phyloP scores from a whole-genome alignment of 2,888 invertebrate genomes.

The Drosophila heteroneura region DNA sequence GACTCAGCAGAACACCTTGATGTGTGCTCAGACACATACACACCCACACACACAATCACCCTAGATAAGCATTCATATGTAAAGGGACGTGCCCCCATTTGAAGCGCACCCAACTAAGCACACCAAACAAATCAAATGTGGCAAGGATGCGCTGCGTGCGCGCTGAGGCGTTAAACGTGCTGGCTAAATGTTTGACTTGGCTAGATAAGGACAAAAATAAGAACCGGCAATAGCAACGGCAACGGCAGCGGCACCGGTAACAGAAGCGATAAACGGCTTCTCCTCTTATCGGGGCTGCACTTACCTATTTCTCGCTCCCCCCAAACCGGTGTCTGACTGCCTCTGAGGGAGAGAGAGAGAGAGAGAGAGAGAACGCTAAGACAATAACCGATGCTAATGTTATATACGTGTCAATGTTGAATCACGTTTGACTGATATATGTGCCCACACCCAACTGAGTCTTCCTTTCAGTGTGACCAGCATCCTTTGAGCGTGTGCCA shows the following conservation, averaged over 20 bases:
- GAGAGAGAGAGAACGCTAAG: slow-evolving; percentile 34
- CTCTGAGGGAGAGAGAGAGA: neutral
- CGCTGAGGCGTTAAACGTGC: slow-evolving; percentile 61
- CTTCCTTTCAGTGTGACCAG: neutral
- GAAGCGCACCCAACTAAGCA: slow-evolving; percentile 44
- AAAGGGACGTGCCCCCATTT: slow-evolving; percentile 29
- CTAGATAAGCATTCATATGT: slow-evolving; percentile 18
- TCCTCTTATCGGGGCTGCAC: slow-evolving; percentile 22
- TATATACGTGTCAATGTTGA: slow-evolving; percentile 76
- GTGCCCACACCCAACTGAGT: slow-evolving; percentile 22
- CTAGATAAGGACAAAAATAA: slow-evolving; percentile 20
- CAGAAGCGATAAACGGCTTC: slow-evolving; percentile 20
- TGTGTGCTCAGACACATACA: slow-evolving; percentile 17
- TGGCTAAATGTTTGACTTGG: slow-evolving; percentile 63
- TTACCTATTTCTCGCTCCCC: slow-evolving; percentile 13
- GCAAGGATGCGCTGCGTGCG: slow-evolving; percentile 39
- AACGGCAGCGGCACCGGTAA: slow-evolving; percentile 8
- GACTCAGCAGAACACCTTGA: slow-evolving; percentile 18
- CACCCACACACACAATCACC: neutral
- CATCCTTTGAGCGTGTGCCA: neutral
- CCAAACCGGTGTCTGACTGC: neutral
- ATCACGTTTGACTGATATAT: slow-evolving; percentile 73
- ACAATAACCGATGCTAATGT: slow-evolving; percentile 77
- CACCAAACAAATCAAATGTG: slow-evolving; percentile 69
- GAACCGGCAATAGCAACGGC: neutral